Base-by-base conservation (phyloP, 2,797 vertebrate genomes). In the Hoplostethus mediterraneus region DNA sequence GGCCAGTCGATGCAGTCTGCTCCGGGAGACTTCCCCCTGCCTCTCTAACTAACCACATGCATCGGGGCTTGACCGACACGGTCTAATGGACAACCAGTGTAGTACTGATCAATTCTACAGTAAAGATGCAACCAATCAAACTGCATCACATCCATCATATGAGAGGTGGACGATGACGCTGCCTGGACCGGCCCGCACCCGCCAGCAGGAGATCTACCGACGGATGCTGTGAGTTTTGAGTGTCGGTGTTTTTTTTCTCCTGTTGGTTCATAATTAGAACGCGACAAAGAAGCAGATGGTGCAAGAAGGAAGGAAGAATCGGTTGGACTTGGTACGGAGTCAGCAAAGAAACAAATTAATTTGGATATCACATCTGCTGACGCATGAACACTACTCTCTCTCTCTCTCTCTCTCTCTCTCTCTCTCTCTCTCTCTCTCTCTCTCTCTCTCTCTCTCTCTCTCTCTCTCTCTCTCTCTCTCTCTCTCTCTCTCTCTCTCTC, bases 301-400 rank as follows among this genome's bases (percentile, higher is more conserved):
- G 13, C 44, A 61, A 53, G 12, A 36, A n/a, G 13, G 17, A 8
- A 42, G 21, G 16, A 38, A 57, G 25, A 45, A 33, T 31, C 52
- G 72, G 44, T 13, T 10, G 49, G 55, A 31, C 58, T 63, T 45
- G 25, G 12, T 33, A 51, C 30, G 54, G 6, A 54, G 44, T 61
- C 33, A 49, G 48, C 17, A 30, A 58, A 14, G 16, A 58, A 10
- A 49, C 45, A 73, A 36, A 63, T 66, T 25, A 62, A 76, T 73
- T 38, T 57, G n/a, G 44, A 56, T 51, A 33, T 45, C 8, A 54
- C 31, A 54, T 44, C 33, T 63, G 70, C 67, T 73, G 61, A 80
- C n/a, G 55, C 53, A 63, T 49, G 49, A 53, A 63, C 45, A 9
- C 33, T 33, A 21, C 21, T 21, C 21, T 21, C 21, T 21, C 21